Percentiles rank a stretch among this genome's conserved stretches.
These are phyloP conservation scores for Apostichopus californicus DNA, from an alignment of 35 echinoderm and acorn worm genomes.

Conservation along the genomic window DNA sequence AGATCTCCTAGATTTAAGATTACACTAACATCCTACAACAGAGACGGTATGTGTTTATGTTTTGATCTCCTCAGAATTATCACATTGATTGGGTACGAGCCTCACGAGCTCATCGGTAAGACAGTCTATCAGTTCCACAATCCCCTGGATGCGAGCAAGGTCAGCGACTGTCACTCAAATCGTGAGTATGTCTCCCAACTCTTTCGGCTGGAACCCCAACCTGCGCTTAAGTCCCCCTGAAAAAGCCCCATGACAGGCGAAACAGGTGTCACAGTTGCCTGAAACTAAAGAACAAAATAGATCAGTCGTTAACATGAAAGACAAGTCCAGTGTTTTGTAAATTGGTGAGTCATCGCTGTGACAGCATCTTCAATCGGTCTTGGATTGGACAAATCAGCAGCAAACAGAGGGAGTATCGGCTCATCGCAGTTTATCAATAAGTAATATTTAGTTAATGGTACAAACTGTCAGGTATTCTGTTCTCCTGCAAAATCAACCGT, in stretches of 20 bases:
- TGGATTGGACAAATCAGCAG: no score
- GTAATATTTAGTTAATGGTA: no score
- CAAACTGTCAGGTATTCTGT: no score
- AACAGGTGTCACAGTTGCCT: not conserved
- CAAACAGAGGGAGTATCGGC: no score
- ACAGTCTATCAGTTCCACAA: constrained; percentile 99
- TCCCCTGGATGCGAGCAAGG: constrained; percentile 89
- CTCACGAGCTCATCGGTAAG: constrained; percentile 97
- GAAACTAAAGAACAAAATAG: not conserved
- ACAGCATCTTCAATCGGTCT: no score
- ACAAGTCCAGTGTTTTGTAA: not conserved
- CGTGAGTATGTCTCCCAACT: constrained; percentile 58
- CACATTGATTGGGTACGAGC: constrained; percentile 96
- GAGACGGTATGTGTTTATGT: no score
- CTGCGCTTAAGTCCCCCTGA: not conserved
- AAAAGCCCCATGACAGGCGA: not conserved
- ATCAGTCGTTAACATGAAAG: not conserved
- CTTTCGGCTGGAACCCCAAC: not conserved
- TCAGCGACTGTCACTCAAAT: constrained; percentile 97
- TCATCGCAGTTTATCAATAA: no score
- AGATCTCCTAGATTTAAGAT: no score
- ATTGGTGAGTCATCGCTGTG: not conserved
- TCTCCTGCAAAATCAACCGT: no score
- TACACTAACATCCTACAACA: no score
- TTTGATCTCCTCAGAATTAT: constrained; percentile 77